A percentile compares a stretch with the other conserved stretches of the same genome.
These are phyloP conservation scores for Nephotettix cincticeps DNA, from an alignment of 1,140 invertebrate genomes.

Conservation along the genomic window DNA sequence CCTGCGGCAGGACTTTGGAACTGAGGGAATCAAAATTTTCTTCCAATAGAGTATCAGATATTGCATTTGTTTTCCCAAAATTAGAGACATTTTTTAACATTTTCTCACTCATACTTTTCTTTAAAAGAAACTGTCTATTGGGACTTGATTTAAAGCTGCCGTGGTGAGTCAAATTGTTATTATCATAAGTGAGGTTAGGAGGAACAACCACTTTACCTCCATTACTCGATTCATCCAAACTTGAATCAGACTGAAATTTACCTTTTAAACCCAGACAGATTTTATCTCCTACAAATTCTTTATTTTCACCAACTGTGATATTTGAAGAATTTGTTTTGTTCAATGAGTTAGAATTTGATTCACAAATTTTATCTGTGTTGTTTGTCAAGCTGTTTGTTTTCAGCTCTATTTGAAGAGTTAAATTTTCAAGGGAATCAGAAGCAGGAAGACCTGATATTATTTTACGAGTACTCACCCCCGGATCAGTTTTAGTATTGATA, in stretches of 20 bases:
- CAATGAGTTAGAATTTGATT: not conserved
- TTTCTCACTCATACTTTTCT: conserved; percentile 31
- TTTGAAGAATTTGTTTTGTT: too few relatives aligned
- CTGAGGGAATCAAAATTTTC: too few relatives aligned
- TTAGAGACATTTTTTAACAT: conserved; percentile 8
- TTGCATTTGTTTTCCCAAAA: too few relatives aligned
- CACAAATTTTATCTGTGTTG: conserved; percentile 11
- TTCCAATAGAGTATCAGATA: too few relatives aligned
- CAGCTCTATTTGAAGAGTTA: conserved; percentile 39
- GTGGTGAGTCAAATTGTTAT: conserved; percentile 41
- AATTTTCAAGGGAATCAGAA: conserved; percentile 39
- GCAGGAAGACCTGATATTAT: conserved; percentile 16
- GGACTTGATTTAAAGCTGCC: conserved; percentile 47
- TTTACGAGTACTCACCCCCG: not conserved
- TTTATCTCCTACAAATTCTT: too few relatives aligned
- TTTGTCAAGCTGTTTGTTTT: conserved; percentile 33
- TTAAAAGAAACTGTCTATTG: conserved; percentile 39
- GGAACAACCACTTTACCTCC: too few relatives aligned
- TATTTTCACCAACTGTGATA: too few relatives aligned
- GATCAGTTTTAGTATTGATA: not conserved
- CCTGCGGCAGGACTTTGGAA: too few relatives aligned
- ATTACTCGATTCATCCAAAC: too few relatives aligned
- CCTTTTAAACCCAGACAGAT: too few relatives aligned
- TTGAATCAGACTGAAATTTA: too few relatives aligned
- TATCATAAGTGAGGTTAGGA: conserved; percentile 1